These are phyloP conservation scores for Elmis aenea DNA, from an alignment of 2,888 invertebrate genomes.

Conservation along the genomic window DNA sequence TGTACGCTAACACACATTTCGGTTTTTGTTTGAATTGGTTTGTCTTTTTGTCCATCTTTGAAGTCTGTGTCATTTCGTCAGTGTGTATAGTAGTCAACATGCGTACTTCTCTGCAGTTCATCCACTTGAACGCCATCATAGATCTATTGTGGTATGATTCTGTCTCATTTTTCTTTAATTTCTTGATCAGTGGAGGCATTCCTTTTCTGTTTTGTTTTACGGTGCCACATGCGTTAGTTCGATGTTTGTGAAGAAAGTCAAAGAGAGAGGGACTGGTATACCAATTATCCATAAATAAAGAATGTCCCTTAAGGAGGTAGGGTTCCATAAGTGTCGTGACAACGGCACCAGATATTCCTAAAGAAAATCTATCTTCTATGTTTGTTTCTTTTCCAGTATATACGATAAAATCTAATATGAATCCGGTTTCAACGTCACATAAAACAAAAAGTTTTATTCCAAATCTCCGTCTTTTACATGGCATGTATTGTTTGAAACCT, in stretches of 20 bases:
- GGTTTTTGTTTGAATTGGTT: slow-evolving; percentile 26
- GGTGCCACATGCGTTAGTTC: slow-evolving; percentile 27
- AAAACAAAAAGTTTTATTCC: slow-evolving; percentile 26
- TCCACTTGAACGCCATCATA: slow-evolving; percentile 31
- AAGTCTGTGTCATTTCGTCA: slow-evolving; percentile 14
- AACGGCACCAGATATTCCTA: slow-evolving; percentile 22
- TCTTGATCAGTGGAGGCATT: slow-evolving; percentile 21
- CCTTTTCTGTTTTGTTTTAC: slow-evolving; percentile 24
- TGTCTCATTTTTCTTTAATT: background rate
- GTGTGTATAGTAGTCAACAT: slow-evolving; percentile 26
- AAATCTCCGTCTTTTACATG: slow-evolving; percentile 20
- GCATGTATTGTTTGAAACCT: slow-evolving; percentile 20
- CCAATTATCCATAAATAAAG: slow-evolving; percentile 29
- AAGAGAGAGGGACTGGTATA: slow-evolving; percentile 25
- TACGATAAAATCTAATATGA: slow-evolving; percentile 25
- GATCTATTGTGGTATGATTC: slow-evolving; percentile 4
- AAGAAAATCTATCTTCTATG: slow-evolving; percentile 4
- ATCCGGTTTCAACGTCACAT: slow-evolving; percentile 27
- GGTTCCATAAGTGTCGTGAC: slow-evolving; percentile 20
- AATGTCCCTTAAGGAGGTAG: slow-evolving; percentile 22
- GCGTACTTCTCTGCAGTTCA: slow-evolving; percentile 30
- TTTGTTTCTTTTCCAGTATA: slow-evolving; percentile 20
- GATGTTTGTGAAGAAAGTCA: slow-evolving; percentile 4
- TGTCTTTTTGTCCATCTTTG: slow-evolving; percentile 16
- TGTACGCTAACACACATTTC: slow-evolving; percentile 28